A percentile compares a stretch with the other conserved stretches of the same genome.
These are phyloP conservation scores for Leucophenga varia DNA, from an alignment of 1,140 invertebrate species.

Conservation along the genomic window DNA sequence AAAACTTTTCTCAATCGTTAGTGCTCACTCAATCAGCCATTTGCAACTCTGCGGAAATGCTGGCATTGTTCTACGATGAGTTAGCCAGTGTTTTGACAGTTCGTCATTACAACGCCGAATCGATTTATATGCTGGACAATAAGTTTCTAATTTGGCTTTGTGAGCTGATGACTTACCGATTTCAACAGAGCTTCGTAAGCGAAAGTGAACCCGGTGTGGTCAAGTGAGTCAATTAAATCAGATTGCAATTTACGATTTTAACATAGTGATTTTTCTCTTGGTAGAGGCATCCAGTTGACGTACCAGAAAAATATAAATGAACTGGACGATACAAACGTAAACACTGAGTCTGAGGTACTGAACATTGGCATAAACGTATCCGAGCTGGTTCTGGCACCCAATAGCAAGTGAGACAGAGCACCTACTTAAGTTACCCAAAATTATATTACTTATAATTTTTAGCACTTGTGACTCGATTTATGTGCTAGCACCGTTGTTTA, in stretches of 20 bases:
- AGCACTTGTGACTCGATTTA: constrained; percentile 38
- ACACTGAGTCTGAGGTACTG: constrained; percentile 58
- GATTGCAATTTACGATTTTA: no score
- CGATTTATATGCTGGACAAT: constrained; percentile 59
- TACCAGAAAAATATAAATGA: constrained; percentile 59
- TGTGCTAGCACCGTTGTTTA: constrained; percentile 65
- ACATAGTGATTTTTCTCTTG: no score
- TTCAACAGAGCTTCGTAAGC: constrained; percentile 64
- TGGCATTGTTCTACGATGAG: constrained; percentile 74
- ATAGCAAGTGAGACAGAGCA: constrained; percentile 56
- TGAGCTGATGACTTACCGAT: constrained; percentile 62
- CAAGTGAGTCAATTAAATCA: no score
- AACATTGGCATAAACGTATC: constrained; percentile 62
- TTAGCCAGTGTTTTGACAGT: constrained; percentile 64
- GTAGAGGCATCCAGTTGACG: constrained; percentile 57
- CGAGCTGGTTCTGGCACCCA: constrained; percentile 57
- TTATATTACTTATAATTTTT: no score
- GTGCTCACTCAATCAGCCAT: constrained; percentile 46
- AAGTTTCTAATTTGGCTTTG: constrained; percentile 65
- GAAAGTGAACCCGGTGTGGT: constrained; percentile 29
- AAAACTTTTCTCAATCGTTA: constrained; percentile 17
- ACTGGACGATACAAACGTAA: constrained; percentile 55
- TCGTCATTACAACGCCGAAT: constrained; percentile 36
- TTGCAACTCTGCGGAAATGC: constrained; percentile 57
- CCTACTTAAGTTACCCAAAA: no score